These are phyloP conservation scores for Drosophila nigritarsus DNA, from an alignment of 2,888 invertebrate species.

Conservation along the genomic window DNA sequence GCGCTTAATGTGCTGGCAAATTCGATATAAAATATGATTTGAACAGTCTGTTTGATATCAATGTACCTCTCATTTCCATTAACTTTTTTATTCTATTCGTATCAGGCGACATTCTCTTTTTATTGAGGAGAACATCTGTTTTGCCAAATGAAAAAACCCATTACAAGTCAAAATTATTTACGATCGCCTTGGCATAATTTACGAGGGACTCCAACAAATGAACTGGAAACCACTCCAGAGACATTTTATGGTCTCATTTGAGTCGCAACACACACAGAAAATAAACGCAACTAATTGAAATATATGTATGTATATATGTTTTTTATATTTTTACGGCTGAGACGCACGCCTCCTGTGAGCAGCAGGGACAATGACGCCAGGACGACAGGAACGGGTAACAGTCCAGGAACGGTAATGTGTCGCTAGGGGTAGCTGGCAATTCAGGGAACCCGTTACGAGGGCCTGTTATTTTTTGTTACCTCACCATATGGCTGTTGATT, in stretches of 20 bases:
- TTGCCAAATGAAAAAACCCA: slow-evolving; percentile 45
- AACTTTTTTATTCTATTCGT: background rate
- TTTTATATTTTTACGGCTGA: slow-evolving; percentile 56
- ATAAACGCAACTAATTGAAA: slow-evolving; percentile 69
- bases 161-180: slow-evolving; percentile 76
- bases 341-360: slow-evolving; percentile 47
- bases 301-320: slow-evolving; percentile 51
- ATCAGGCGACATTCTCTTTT: slow-evolving; percentile 35
- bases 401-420: slow-evolving; percentile 31
- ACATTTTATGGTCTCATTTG: slow-evolving; percentile 66
- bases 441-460: slow-evolving; percentile 29
- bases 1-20: slow-evolving; percentile 64
- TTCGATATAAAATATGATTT: slow-evolving; percentile 61
- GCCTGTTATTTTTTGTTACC: slow-evolving; percentile 81
- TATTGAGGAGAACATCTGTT: slow-evolving; percentile 58
- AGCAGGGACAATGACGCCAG: slow-evolving; percentile 3
- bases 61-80: background rate
- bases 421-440: slow-evolving; percentile 45
- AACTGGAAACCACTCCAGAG: slow-evolving; percentile 61
- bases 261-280: slow-evolving; percentile 29
- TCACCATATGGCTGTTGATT: slow-evolving; percentile 75
- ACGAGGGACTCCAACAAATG: slow-evolving; percentile 67
- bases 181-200: slow-evolving; percentile 69
- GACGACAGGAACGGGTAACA: slow-evolving; percentile 23
- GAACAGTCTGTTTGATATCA: slow-evolving; percentile 24